Conservation (phyloP, 2,888 invertebrate genomes). For the Limenitis arthemis region DNA sequence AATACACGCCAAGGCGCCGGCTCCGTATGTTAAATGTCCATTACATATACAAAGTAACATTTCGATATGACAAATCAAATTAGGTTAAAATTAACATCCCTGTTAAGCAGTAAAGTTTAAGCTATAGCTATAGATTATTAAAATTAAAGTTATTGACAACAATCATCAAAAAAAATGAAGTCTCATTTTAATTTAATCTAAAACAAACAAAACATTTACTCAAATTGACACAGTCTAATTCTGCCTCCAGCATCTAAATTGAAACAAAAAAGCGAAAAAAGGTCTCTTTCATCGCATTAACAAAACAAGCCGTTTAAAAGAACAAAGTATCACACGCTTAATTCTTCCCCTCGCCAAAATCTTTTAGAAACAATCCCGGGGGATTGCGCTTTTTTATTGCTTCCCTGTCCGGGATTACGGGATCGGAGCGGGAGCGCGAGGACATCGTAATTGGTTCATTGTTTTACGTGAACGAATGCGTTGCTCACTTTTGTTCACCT, state of each 20-base stretch:
- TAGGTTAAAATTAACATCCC: too few species aligned
- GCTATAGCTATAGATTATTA: too few species aligned
- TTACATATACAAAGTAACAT: neutral
- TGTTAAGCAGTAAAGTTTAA: too few species aligned
- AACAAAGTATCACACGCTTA: constrained; percentile 59
- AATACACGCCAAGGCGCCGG: too few species aligned
- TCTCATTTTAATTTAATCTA: neutral
- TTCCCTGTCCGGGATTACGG: constrained; percentile 36
- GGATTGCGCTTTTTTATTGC: constrained; percentile 54
- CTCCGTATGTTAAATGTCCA: too few species aligned
- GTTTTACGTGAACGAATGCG: constrained; percentile 43
- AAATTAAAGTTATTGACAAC: too few species aligned
- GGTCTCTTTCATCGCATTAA: constrained; percentile 17
- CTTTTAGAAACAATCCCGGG: constrained; percentile 55
- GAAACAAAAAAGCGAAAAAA: constrained; percentile 1
- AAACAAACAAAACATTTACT: neutral
- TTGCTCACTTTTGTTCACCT: constrained; percentile 27
- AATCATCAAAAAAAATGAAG: too few species aligned
- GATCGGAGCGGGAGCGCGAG: constrained; percentile 18
- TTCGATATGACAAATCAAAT: neutral
- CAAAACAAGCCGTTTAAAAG: constrained; percentile 45
- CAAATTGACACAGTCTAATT: neutral
- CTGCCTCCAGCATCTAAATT: neutral
- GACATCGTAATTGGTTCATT: constrained; percentile 56
- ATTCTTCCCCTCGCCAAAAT: constrained; percentile 53